These are phyloP conservation scores for Amitus sp. DNA, from an alignment of 2,888 invertebrate species.

Conservation along the genomic window DNA sequence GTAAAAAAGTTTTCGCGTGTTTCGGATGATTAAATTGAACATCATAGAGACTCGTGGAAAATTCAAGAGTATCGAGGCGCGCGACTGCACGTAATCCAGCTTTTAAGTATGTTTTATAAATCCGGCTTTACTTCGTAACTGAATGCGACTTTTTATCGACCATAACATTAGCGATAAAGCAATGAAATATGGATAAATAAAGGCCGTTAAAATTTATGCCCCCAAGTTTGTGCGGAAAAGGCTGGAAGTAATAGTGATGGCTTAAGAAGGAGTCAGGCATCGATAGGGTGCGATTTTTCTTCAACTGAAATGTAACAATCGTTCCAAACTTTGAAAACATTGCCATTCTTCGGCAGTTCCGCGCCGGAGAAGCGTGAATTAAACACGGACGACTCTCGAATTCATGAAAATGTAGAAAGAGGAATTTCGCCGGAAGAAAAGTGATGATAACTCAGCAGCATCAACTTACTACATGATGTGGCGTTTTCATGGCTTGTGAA, in stretches of 20 bases:
- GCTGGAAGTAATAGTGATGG: neutral
- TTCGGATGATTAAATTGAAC: too few species aligned
- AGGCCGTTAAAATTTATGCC: neutral
- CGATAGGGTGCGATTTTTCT: too few species aligned
- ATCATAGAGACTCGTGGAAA: neutral
- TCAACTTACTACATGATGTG: too few species aligned
- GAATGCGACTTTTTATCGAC: neutral
- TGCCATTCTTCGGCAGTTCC: neutral
- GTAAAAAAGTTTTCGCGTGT: neutral
- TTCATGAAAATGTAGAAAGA: too few species aligned
- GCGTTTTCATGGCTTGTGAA: too few species aligned
- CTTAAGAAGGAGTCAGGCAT: too few species aligned
- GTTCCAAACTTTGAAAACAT: neutral
- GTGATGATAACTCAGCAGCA: too few species aligned
- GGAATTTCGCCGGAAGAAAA: too few species aligned
- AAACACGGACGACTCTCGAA: too few species aligned
- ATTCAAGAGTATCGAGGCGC: neutral
- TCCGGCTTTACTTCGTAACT: neutral
- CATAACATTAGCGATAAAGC: constrained; percentile 1
- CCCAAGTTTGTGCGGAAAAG: neutral
- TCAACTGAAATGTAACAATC: too few species aligned
- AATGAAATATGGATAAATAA: constrained; percentile 1
- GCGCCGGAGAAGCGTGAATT: too few species aligned
- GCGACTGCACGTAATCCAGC: neutral
- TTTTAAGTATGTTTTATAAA: neutral